Percentiles rank a stretch among this genome's conserved stretches.
phyloP scores from a whole-genome alignment of 2,797 vertebrate species.

The Graptemys geographica region DNA sequence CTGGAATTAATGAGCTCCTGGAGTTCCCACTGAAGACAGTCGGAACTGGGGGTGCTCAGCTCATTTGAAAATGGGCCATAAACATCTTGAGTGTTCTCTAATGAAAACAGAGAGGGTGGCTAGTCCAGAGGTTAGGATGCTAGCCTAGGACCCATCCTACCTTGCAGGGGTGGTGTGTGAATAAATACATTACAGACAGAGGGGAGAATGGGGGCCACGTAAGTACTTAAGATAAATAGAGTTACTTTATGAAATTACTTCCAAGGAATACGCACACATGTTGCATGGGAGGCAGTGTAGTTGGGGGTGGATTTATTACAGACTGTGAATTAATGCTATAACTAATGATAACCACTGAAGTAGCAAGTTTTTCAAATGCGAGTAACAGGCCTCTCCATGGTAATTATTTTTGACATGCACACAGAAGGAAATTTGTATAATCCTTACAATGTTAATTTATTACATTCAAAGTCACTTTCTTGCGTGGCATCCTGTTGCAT shows the following conservation, averaged over 20 bases:
- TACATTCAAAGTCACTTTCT: slow-evolving; percentile 35
- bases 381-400: not conserved
- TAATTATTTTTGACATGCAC: slow-evolving; percentile 48
- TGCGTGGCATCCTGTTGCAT: slow-evolving; percentile 30
- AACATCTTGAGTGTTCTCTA: not conserved
- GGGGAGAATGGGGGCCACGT: not conserved
- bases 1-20: not conserved
- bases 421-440: not conserved
- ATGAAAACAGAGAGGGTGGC: not conserved
- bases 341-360: not conserved
- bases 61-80: not conserved
- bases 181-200: not conserved
- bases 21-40: not conserved
- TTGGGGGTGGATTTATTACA: not conserved
- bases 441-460: not conserved
- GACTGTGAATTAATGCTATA: not conserved
- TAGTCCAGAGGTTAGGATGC: not conserved
- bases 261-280: not conserved
- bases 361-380: not conserved
- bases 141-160: not conserved
- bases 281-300: not conserved
- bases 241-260: not conserved
- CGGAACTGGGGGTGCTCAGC: not conserved
- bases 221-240: not conserved
- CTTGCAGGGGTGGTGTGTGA: not conserved